These are phyloP conservation scores for Sisor rabdophorus DNA, from an alignment of 2,113 vertebrate genomes.

Conservation along the genomic window DNA sequence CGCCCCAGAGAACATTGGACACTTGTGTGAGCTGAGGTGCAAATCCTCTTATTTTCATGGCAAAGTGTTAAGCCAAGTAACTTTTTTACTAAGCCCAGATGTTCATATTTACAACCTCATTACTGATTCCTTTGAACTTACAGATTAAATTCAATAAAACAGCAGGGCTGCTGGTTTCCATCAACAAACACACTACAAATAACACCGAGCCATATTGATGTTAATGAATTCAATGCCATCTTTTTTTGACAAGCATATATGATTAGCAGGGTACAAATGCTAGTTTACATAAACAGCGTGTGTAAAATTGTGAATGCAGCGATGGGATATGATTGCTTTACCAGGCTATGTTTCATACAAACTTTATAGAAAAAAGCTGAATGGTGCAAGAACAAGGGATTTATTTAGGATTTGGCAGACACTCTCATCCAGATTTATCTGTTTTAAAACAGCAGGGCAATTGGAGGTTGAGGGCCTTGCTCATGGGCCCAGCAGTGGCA, in stretches of 20 bases:
- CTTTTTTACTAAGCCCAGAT: slow-evolving; percentile 50
- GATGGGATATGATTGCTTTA: neutral
- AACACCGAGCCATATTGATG: slow-evolving; percentile 3
- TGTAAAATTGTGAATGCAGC: neutral
- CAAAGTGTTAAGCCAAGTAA: neutral
- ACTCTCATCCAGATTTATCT: too few relatives aligned
- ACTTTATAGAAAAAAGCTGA: neutral
- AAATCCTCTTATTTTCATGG: neutral
- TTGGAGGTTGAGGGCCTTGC: too few relatives aligned
- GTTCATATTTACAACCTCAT: slow-evolving; percentile 54
- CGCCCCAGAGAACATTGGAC: neutral
- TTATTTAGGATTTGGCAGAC: neutral
- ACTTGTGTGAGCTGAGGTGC: slow-evolving; percentile 11
- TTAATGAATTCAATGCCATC: slow-evolving; percentile 5
- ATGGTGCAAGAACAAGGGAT: neutral
- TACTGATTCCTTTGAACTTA: slow-evolving; percentile 43
- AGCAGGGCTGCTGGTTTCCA: slow-evolving; percentile 26
- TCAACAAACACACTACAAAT: slow-evolving; percentile 24
- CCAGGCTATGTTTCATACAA: neutral
- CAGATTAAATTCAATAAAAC: slow-evolving; percentile 38
- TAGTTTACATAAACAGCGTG: neutral
- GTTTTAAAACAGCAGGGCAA: neutral
- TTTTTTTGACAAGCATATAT: neutral
- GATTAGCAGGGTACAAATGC: neutral
- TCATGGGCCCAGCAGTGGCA: too few relatives aligned